Evolutionary conservation across 2,888 invertebrate genomes (phyloP), one percentile per base, ranked within the genome.

Genomic region (Zygogramma bicolorata): DNA sequence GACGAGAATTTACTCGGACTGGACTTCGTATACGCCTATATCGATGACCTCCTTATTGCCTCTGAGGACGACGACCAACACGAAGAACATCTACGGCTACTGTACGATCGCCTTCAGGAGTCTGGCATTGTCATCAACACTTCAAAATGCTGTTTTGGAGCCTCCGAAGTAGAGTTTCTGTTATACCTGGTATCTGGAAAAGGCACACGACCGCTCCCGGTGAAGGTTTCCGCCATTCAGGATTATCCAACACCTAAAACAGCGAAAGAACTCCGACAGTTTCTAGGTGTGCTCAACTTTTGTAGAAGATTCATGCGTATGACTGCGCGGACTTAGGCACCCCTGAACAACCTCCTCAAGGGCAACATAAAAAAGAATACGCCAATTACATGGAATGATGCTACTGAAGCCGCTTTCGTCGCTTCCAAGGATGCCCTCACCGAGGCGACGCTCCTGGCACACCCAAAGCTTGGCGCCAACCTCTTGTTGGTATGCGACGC

Each of bases 1-100:
- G 84, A 86, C 53, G 79, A 80, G 10, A 79, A 80, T 2, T 27
- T 80, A 0, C 71, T 79, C 2, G 83, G 81, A 4, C 61, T 84
- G 0, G 84, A 84, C 22, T 84, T 86, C 68, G 73, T 72, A 42
- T 79, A 81, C 63, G 60, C 75, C 0, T 87, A 86, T 63, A 63
- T 87, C 0, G 85, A 87, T 38, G 85, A 86, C 69, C 80, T 85
- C 42, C 68, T 86, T 85, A 0, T 88, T 10, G 74, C 80, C 10
- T 77, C 77, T 25, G 5, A 25, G 8, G 61, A 71, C 6, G 70
- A 69, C 18, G 63, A 78, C 7, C 75, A 82, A 38, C 84, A 84
- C 65, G 8, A 22, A 3, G 7, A 75, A 13, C 84, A 85, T 68
- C 74, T 84, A 0, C 69, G 77, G 0, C 63, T 59, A 7, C 66